Conservation (phyloP, 2,888 invertebrate species). For the Andrena praecox region DNA sequence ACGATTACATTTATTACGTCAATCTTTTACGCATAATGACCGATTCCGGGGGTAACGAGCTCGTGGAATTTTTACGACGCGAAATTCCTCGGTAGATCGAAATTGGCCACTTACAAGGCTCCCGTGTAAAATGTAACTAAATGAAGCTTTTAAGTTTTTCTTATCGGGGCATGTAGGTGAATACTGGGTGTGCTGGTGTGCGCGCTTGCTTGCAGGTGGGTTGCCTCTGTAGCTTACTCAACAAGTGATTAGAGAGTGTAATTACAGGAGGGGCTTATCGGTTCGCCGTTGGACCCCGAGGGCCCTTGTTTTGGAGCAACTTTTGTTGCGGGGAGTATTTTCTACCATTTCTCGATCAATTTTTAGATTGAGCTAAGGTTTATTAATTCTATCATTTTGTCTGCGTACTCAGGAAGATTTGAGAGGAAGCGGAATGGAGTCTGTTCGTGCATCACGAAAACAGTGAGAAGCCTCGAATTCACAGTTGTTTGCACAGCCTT, state of each 20-base stretch:
- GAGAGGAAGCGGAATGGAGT: no score
- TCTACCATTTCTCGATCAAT: no score
- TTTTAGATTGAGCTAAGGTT: no score
- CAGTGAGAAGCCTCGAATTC: no score
- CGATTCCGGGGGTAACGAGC: constrained; percentile 27
- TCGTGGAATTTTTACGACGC: constrained; percentile 33
- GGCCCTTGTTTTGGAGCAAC: no score
- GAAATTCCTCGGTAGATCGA: constrained; percentile 6
- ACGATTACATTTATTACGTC: constrained; percentile 50
- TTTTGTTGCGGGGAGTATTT: no score
- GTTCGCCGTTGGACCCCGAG: no score
- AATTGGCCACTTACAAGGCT: background rate
- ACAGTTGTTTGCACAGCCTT: no score
- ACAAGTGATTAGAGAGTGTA: constrained; percentile 20
- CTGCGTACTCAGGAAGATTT: no score
- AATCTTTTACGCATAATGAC: constrained; percentile 33
- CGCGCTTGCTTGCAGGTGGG: background rate
- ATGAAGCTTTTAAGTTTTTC: constrained; percentile 28
- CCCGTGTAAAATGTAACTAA: background rate
- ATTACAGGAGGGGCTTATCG: background rate
- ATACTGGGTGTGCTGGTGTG: background rate
- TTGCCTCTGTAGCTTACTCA: constrained; percentile 9
- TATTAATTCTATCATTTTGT: no score
- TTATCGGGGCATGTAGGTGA: background rate
- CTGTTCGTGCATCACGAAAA: no score